These are phyloP conservation scores for Leucophenga varia DNA, from an alignment of 1,140 invertebrate genomes.

Conservation along the genomic window DNA sequence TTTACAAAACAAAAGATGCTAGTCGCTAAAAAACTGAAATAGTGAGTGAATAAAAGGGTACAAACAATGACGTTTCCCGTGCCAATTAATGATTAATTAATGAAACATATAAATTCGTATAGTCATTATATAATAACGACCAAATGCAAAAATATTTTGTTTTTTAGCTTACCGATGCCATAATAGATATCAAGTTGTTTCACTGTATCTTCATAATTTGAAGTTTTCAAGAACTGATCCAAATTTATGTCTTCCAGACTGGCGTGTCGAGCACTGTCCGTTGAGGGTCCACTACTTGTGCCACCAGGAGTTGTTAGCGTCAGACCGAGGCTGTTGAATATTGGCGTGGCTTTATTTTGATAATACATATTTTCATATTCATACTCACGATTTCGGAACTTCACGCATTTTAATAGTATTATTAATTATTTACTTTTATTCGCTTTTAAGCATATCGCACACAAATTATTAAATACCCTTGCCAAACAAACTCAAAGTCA, in stretches of 20 bases:
- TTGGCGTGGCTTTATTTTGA: not conserved
- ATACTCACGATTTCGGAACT: conserved; percentile 44
- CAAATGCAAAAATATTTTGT: too few species aligned
- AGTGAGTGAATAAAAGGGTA: too few species aligned
- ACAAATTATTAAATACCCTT: conserved; percentile 15
- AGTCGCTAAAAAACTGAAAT: too few species aligned
- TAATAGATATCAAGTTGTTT: conserved; percentile 88
- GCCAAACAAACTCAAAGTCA: conserved; percentile 15
- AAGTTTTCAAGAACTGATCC: conserved; percentile 78
- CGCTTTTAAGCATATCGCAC: not conserved
- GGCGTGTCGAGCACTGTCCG: conserved; percentile 56
- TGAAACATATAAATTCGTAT: too few species aligned
- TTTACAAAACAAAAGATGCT: too few species aligned
- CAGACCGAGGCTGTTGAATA: conserved; percentile 34
- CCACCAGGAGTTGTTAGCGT: conserved; percentile 45
- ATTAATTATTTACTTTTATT: not conserved
- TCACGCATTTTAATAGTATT: conserved; percentile 37
- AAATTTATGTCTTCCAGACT: conserved; percentile 71
- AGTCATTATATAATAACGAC: too few species aligned
- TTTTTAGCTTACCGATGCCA: conserved; percentile 83
- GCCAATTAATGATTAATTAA: too few species aligned
- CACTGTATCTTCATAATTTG: conserved; percentile 88
- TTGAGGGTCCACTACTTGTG: conserved; percentile 23
- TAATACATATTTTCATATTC: not conserved
- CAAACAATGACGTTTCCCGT: too few species aligned